Conservation (phyloP, 2,113 vertebrate species). For the Mugil cephalus region DNA sequence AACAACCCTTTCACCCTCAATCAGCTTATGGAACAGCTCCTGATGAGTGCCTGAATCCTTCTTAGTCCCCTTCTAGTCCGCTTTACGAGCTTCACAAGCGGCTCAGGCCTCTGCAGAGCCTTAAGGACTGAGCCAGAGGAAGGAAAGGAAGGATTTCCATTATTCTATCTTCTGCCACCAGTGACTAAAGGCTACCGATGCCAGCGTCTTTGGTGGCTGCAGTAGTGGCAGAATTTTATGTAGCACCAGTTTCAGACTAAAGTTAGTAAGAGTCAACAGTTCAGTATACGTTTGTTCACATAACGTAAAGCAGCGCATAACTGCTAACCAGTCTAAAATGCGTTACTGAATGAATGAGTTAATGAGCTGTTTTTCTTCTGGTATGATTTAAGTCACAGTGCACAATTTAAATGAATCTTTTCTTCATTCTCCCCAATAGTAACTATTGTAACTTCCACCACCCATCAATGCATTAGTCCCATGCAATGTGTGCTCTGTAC, state of each 20-base stretch:
- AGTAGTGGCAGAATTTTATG: neutral
- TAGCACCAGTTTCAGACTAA: neutral
- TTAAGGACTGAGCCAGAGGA: conserved; percentile 29
- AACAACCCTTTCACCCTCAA: conserved; percentile 25
- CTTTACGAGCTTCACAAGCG: conserved; percentile 49
- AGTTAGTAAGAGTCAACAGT: neutral
- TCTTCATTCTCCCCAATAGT: no score
- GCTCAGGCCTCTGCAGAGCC: conserved; percentile 19
- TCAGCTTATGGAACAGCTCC: conserved; percentile 53
- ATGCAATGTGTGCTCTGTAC: no score
- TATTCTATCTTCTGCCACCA: conserved; percentile 4
- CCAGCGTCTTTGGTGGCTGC: neutral
- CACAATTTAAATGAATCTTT: no score
- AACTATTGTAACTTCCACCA: no score
- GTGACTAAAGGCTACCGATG: conserved; percentile 9
- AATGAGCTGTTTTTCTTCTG: no score
- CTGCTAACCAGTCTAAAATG: neutral
- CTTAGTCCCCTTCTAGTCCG: conserved; percentile 40
- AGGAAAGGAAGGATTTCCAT: conserved; percentile 23
- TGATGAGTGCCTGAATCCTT: conserved; percentile 57
- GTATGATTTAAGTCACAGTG: no score
- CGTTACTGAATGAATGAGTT: no score
- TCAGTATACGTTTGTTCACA: neutral
- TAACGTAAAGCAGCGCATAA: neutral
- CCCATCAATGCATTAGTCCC: no score